Conservation (phyloP, 2,888 invertebrate genomes). For the Andrena marginata region DNA sequence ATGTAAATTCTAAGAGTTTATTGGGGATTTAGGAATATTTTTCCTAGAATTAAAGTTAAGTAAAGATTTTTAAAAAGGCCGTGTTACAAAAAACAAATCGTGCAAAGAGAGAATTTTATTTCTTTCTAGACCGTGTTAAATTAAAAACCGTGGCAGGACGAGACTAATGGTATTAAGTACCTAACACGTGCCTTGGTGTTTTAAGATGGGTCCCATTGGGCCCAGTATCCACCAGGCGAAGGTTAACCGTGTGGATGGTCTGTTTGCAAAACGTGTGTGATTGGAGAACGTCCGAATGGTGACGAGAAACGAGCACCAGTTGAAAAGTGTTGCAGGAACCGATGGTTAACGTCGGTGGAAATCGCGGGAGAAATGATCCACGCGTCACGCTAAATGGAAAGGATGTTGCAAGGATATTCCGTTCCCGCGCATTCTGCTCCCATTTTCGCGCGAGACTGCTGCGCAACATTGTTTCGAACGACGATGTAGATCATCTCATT, state of each 20-base stretch:
- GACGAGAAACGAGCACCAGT: conserved; percentile 19
- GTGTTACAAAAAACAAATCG: no score
- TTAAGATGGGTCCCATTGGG: no score
- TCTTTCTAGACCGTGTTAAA: no score
- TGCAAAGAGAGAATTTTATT: no score
- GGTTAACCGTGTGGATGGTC: background rate
- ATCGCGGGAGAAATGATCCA: conserved; percentile 54
- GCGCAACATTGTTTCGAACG: conserved; percentile 36
- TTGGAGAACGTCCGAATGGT: background rate
- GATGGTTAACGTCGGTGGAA: conserved; percentile 46
- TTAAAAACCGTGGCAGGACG: no score
- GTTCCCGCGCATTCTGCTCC: conserved; percentile 53
- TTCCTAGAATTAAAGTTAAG: no score
- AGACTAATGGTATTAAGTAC: no score
- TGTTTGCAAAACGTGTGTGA: background rate
- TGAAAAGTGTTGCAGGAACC: conserved; percentile 37
- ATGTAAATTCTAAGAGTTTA: no score
- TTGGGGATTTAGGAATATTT: no score
- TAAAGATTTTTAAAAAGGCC: no score
- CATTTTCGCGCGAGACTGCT: conserved; percentile 49
- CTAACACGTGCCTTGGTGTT: no score
- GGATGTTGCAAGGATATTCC: conserved; percentile 50
- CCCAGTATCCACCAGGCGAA: no score
- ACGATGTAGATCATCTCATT: conserved; percentile 50
- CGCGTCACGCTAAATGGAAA: conserved; percentile 27